phyloP scores from a whole-genome alignment of 2,888 invertebrate genomes.

The Drepanosiphum platanoidis region DNA sequence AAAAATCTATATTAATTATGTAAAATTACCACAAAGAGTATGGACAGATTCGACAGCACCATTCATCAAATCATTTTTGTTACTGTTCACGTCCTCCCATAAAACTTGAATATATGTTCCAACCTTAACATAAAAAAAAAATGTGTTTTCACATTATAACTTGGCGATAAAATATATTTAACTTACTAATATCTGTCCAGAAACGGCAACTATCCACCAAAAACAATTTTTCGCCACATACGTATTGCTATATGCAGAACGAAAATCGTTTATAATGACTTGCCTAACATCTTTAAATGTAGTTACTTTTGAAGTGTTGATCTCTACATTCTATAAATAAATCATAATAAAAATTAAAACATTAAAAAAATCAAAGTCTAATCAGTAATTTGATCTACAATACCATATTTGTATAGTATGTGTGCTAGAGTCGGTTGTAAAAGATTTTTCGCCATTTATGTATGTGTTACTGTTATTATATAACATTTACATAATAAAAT shows the following conservation, averaged over 20 bases:
- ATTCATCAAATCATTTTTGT: constrained; percentile 62
- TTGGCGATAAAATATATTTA: not conserved
- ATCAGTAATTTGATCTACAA: not conserved
- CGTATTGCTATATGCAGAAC: constrained; percentile 66
- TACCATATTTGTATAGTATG: no score
- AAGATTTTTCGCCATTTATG: no score
- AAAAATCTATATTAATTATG: not conserved
- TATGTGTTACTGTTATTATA: no score
- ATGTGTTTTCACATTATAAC: not conserved
- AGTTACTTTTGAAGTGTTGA: not conserved
- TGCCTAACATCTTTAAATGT: constrained; percentile 18
- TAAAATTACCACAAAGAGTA: constrained; percentile 58
- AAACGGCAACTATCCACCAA: constrained; percentile 71
- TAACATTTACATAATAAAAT: no score
- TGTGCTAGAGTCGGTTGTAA: no score
- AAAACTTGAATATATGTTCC: constrained; percentile 63
- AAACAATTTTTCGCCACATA: constrained; percentile 70
- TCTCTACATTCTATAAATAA: constrained; percentile 25
- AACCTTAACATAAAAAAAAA: constrained; percentile 51
- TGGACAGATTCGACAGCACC: constrained; percentile 62
- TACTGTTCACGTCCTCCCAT: constrained; percentile 62
- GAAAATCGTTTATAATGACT: constrained; percentile 65
- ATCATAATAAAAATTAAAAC: not conserved
- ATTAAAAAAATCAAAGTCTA: not conserved
- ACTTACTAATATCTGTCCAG: constrained; percentile 68